A percentile compares a stretch with the other conserved stretches of the same genome.
These are phyloP conservation scores for Tupiocoris notatus DNA, from an alignment of 2,888 invertebrate species.

Conservation along the genomic window DNA sequence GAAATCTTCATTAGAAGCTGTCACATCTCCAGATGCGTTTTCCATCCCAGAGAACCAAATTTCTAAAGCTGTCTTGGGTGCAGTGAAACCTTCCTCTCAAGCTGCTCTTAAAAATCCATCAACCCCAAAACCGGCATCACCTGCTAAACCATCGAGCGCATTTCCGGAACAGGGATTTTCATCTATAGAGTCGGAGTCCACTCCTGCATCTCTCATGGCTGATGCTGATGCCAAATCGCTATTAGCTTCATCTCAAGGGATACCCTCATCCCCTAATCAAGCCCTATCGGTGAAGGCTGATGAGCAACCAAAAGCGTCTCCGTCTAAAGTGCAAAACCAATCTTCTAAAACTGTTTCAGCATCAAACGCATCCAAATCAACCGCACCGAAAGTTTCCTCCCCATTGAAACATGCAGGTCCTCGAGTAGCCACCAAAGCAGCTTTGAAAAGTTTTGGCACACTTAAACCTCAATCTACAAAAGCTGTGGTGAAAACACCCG, in stretches of 20 bases:
- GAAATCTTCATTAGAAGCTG: too few species aligned
- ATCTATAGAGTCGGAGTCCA: background rate
- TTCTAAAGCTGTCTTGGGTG: background rate
- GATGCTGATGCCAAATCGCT: background rate
- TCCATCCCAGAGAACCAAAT: background rate
- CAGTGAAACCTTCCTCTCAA: background rate
- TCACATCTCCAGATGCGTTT: background rate
- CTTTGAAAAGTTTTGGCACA: background rate
- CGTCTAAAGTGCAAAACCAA: conserved; percentile 2
- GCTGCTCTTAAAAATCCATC: background rate
- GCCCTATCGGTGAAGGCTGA: background rate
- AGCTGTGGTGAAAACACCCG: background rate
- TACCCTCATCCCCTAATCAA: background rate
- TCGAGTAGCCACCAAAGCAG: background rate
- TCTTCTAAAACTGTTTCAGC: background rate
- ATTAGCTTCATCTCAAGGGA: background rate
- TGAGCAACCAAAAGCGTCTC: background rate
- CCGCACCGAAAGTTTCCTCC: background rate
- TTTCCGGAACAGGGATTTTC: background rate
- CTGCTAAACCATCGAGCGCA: background rate
- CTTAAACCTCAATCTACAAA: conserved; percentile 1
- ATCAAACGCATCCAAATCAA: background rate
- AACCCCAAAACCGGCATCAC: background rate
- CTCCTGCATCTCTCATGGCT: background rate
- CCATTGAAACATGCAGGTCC: background rate